phyloP scores from a whole-genome alignment of 2,113 vertebrate species.

The Dromiciops gliroides region DNA sequence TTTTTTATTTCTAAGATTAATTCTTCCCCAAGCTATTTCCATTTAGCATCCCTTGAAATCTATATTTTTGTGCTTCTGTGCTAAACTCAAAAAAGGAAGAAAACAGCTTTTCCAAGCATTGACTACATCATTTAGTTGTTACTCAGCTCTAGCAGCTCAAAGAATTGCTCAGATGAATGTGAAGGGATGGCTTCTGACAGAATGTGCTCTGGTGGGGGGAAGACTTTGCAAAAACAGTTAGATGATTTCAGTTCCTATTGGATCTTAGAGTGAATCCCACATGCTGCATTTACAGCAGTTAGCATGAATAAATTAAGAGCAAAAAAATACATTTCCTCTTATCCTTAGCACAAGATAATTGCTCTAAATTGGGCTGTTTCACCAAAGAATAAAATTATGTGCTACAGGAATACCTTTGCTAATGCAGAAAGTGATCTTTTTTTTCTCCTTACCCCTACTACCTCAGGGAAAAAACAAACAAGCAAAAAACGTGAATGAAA shows the following conservation, averaged over 20 bases:
- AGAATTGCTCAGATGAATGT: constrained; percentile 3
- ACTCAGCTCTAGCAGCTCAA: background rate
- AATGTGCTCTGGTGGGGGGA: background rate
- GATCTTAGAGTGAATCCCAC: background rate
- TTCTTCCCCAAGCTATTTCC: background rate
- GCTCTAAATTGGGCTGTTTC: background rate
- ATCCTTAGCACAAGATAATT: background rate
- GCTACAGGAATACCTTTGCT: background rate
- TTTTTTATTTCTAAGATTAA: background rate
- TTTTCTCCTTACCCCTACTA: background rate
- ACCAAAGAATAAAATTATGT: background rate
- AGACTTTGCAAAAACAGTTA: background rate
- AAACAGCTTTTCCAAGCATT: background rate
- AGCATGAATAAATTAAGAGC: background rate
- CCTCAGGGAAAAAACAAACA: background rate
- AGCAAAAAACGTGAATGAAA: background rate
- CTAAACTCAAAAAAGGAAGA: background rate
- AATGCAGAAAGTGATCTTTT: background rate
- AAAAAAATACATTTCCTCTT: background rate
- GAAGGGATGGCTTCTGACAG: background rate
- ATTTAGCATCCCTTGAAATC: background rate
- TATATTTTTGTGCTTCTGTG: background rate
- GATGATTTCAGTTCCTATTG: background rate
- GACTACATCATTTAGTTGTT: constrained; percentile 1
- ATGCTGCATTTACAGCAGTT: background rate